Base-by-base conservation (phyloP, 1,140 invertebrate species). In the Augochlora pura region DNA sequence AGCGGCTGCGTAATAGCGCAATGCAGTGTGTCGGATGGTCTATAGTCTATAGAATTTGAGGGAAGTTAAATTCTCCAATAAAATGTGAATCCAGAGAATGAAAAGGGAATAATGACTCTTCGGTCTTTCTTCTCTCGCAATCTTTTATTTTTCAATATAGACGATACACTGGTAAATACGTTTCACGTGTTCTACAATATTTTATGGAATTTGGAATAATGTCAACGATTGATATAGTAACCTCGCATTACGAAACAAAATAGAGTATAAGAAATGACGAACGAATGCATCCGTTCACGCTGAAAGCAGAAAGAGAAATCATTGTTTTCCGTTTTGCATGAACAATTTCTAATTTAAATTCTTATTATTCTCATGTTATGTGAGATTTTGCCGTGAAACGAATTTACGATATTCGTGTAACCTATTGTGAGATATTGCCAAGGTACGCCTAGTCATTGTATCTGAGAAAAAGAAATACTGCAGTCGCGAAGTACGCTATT, bases 221-320 rank as follows among this genome's bases (percentile, higher is more conserved):
- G 46, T 38, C 63, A 73, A 49, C 9, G 70, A 74, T 57, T 49
- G 14, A 65, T 64, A 60, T 77, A 74, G 16, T 69, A 73, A 80
- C 49, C 42, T 83, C 78, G 72, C 39, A 73, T n/a, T 5, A 5
- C 12, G 73, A 86, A 80, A 86, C 83, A 80, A 83, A 86, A 80
- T 71, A 83, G 54, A 25, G n/a, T 46, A 49, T 46, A 64, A 60
- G 38, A 77, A 62, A 73, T 39, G 77, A 73, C 62, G 25, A 60
- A 49, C 57, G 65, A 18, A 14, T 59, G 74, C 16, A 21, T 21
- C 27, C 16, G 38, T 7, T 6, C 10, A 25, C 32, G 46, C 25
- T 46, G 42, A 18, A 76, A 67, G 0, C 49, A 21, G 3, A 21
- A 7, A 21, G 27, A 21, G 39, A 54, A 25, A 46, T 2, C 32